Conservation (phyloP, 1,140 invertebrate species). For the Vollenhovia emeryi region DNA sequence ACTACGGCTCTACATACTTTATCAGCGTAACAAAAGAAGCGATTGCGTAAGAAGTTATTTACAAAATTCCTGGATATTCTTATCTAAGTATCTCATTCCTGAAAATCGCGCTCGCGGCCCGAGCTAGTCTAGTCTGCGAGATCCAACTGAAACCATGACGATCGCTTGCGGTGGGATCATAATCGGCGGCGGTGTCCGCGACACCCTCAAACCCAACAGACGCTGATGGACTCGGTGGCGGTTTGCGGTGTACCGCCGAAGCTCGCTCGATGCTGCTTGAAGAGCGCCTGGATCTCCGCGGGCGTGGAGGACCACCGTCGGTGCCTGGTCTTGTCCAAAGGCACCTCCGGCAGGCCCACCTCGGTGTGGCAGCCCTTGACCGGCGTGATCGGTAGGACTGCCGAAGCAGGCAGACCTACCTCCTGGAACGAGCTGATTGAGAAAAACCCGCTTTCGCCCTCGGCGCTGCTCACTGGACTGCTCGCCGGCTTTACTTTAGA, state of each 20-base stretch:
- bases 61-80: slow-evolving; percentile 19
- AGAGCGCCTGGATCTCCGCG: slow-evolving; percentile 78
- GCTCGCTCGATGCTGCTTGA: slow-evolving; percentile 79
- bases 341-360: slow-evolving; percentile 81
- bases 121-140: neutral
- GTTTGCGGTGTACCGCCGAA: slow-evolving; percentile 74
- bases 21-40: neutral
- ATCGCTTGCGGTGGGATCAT: slow-evolving; percentile 36
- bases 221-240: slow-evolving; percentile 80
- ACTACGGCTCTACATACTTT: neutral
- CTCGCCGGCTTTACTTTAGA: slow-evolving; percentile 83
- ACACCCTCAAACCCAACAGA: slow-evolving; percentile 81
- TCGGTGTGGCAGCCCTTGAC: slow-evolving; percentile 82
- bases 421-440: slow-evolving; percentile 93
- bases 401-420: slow-evolving; percentile 87
- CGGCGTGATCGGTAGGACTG: slow-evolving; percentile 72
- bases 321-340: slow-evolving; percentile 78
- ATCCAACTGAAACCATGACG: slow-evolving; percentile 1
- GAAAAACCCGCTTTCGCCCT: slow-evolving; percentile 93
- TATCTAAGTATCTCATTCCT: slow-evolving; percentile 11
- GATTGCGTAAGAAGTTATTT: slow-evolving; percentile 32
- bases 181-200: neutral
- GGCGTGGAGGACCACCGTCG: slow-evolving; percentile 84
- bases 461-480: slow-evolving; percentile 86
- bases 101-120: slow-evolving; percentile 12